Evolutionary conservation across 2,888 invertebrate genomes (phyloP).

Genomic region (Acanthosoma haemorrhoidale): DNA sequence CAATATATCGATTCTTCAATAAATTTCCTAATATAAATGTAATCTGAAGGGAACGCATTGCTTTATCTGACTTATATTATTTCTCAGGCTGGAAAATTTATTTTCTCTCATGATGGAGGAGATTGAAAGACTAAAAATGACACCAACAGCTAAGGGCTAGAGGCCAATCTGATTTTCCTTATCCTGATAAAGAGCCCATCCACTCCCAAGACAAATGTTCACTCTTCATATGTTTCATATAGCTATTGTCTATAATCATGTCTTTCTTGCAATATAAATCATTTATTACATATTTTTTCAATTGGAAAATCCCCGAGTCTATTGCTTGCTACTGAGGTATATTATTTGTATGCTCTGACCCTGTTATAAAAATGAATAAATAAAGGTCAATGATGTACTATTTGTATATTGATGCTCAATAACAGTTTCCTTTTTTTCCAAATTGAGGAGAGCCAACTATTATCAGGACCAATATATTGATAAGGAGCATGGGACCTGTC

Average conservation of each 20-base stretch:
- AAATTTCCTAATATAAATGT: too few relatives aligned
- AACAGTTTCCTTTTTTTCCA: conserved; percentile 47
- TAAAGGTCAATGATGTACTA: too few relatives aligned
- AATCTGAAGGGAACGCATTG: background rate
- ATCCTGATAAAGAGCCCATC: background rate
- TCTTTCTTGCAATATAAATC: too few relatives aligned
- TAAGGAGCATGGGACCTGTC: conserved; percentile 86
- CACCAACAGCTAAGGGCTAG: background rate
- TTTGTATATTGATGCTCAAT: background rate
- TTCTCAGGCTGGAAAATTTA: background rate
- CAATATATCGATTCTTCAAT: too few relatives aligned
- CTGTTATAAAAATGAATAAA: too few relatives aligned
- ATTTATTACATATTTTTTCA: too few relatives aligned
- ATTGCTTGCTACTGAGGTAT: too few relatives aligned
- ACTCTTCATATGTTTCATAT: too few relatives aligned
- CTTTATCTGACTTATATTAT: background rate
- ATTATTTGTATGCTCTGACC: too few relatives aligned
- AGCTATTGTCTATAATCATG: too few relatives aligned
- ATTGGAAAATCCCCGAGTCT: too few relatives aligned
- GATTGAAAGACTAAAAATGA: background rate
- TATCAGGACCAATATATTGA: conserved; percentile 80
- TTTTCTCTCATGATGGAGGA: background rate
- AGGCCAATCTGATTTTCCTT: background rate
- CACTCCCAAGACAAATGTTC: too few relatives aligned
- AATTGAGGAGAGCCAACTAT: conserved; percentile 78